Evolutionary conservation across 2,797 vertebrate genomes (phyloP), one percentile per base, ranked within the genome.

Genomic region (Coregonus sp.): DNA sequence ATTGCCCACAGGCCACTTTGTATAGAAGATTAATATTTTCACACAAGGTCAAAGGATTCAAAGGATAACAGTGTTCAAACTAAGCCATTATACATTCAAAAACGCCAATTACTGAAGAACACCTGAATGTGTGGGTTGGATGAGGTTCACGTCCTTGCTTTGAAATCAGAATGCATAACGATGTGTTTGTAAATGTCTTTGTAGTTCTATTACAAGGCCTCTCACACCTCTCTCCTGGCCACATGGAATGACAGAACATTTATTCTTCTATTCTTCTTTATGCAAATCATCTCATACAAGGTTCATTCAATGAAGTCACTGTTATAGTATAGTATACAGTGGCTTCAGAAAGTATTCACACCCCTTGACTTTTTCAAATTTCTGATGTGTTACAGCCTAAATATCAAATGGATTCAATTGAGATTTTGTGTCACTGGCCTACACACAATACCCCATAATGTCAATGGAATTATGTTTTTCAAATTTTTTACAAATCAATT

Each of bases 21-120:
- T 72, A 56, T 5, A 56, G 52, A n/a, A 54, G 70, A 56, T 25
- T 54, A 3, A 31, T 51, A 14, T 56, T 56, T 54, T 52, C 70
- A 72, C 73, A 54, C 35, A 5, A 82, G 85, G 84, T 82, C 82
- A 77, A 69, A 75, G 65, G 73, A 72, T 56, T 80, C 73, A 37
- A 80, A 83, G 72, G 15, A 73, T 14, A 72, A 80, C 77, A 76
- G 80, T 78, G 74, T 75, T 81, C 80, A 81, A 78, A 79, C 77
- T 67, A 86, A 82, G 79, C 72, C 61, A 86, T 85, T 80, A 78
- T 72, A 78, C 80, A 84, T 86, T 88, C 74, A 88, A 86, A 85
- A 70, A 72, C 33, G 29, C 5, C 81, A 68, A 78, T 90, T 83
- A 82, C 70, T 54, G 83, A 35, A 66, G 59, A 80, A 73, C 75